A percentile compares a stretch with the other conserved stretches of the same genome.
Conservation (phyloP, 2,888 invertebrate genomes). For the Lasioglossum malachurum region DNA sequence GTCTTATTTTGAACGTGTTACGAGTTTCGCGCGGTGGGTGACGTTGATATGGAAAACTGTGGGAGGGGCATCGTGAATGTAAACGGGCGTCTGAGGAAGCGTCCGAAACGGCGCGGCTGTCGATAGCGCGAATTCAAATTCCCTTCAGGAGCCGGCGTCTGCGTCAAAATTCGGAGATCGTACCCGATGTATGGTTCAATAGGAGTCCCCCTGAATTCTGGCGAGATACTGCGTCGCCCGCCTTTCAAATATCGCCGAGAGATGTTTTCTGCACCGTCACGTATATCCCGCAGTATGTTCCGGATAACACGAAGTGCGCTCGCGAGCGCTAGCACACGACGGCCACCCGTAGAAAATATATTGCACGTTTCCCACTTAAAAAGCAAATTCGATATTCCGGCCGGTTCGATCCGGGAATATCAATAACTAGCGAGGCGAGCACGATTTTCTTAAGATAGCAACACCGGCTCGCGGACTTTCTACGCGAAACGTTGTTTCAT, state of each 20-base stretch:
- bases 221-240: conserved; percentile 52
- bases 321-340: not conserved
- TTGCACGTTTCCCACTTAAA: conserved; percentile 60
- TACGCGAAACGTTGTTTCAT: not conserved
- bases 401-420: conserved; percentile 46
- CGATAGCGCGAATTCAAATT: conserved; percentile 56
- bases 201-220: conserved; percentile 34
- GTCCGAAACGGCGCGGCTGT: conserved; percentile 20
- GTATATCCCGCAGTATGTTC: conserved; percentile 52
- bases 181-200: conserved; percentile 55
- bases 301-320: conserved; percentile 30
- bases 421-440: conserved; percentile 42
- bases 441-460: conserved; percentile 38
- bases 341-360: conserved; percentile 45
- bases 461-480: not conserved
- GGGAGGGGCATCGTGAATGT: conserved; percentile 21
- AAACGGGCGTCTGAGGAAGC: conserved; percentile 6
- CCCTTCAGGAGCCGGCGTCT: conserved; percentile 39
- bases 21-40: not conserved
- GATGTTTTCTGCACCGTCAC: conserved; percentile 59
- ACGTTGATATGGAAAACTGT: not conserved
- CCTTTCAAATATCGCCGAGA: conserved; percentile 57
- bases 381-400: conserved; percentile 58
- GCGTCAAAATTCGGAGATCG: conserved; percentile 62
- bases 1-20: conserved; percentile 23